Conservation (phyloP, 1,140 invertebrate genomes). For the Trichonephila clavata region DNA sequence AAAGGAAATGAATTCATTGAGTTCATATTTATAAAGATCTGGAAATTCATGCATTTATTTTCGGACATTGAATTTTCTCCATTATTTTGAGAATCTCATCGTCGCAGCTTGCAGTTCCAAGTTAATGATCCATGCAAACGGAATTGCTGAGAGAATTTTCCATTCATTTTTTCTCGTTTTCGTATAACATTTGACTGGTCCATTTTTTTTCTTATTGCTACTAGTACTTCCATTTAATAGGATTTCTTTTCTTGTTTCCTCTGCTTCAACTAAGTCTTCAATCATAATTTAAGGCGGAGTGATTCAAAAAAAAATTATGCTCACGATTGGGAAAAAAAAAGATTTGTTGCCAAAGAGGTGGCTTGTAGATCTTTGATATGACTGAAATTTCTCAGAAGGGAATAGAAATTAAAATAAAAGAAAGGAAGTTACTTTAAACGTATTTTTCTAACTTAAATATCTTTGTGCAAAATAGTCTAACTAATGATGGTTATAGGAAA, state of each 20-base stretch:
- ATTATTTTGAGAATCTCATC: slow-evolving; percentile 39
- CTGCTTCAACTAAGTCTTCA: slow-evolving; percentile 3
- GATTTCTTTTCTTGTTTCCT: slow-evolving; percentile 4
- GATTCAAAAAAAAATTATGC: slow-evolving; percentile 7
- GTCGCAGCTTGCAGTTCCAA: slow-evolving; percentile 40
- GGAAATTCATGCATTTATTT: slow-evolving; percentile 7
- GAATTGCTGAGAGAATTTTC: neutral
- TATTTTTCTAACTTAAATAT: no score
- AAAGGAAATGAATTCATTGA: slow-evolving; percentile 39
- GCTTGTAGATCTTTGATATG: no score
- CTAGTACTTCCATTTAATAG: slow-evolving; percentile 18
- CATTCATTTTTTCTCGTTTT: slow-evolving; percentile 46
- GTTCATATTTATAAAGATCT: slow-evolving; percentile 9
- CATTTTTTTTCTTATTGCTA: neutral
- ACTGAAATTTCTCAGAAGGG: no score
- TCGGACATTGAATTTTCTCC: neutral
- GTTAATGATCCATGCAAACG: slow-evolving; percentile 59
- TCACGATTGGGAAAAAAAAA: neutral
- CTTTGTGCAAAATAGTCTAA: no score
- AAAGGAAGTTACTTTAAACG: no score
- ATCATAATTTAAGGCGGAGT: slow-evolving; percentile 40
- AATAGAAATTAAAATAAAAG: no score
- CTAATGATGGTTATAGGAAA: no score
- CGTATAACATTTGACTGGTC: neutral
- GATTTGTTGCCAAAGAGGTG: neutral